These are phyloP conservation scores for Caerostris extrusa DNA, from an alignment of 1,140 invertebrate genomes.

Conservation along the genomic window DNA sequence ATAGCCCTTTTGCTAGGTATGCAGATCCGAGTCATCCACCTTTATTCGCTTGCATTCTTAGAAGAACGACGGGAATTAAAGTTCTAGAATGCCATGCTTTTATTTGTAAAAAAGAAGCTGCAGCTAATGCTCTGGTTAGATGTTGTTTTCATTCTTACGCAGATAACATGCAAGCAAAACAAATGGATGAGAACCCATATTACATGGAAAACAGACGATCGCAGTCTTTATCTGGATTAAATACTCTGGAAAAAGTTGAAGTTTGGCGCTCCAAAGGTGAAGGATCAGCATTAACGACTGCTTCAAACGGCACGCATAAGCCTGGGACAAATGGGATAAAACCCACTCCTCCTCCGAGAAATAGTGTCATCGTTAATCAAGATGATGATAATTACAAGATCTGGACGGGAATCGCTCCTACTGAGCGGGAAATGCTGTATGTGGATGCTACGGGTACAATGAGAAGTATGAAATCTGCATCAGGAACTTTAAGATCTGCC, in stretches of 20 bases:
- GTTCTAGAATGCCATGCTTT: conserved; percentile 99
- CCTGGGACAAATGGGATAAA: conserved; percentile 80
- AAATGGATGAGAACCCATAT: conserved; percentile 81
- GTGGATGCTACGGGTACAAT: conserved; percentile 86
- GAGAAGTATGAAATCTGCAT: conserved; percentile 85
- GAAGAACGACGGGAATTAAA: conserved; percentile 98
- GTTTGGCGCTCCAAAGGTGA: conserved; percentile 78
- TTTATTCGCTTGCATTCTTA: conserved; percentile 96
- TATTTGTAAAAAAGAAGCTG: conserved; percentile 97
- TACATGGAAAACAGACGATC: conserved; percentile 78
- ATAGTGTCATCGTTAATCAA: conserved; percentile 85
- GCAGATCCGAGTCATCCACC: conserved; percentile 90
- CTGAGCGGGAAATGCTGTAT: conserved; percentile 77
- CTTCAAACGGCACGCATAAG: conserved; percentile 82
- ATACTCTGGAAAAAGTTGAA: conserved; percentile 80
- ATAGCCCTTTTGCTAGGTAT: conserved; percentile 95
- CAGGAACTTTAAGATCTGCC: conserved; percentile 78
- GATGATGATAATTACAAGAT: conserved; percentile 92
- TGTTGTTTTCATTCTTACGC: conserved; percentile 98
- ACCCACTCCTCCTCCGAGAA: conserved; percentile 78
- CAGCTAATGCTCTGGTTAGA: conserved; percentile 94
- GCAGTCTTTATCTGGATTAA: conserved; percentile 78
- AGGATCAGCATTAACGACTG: conserved; percentile 79
- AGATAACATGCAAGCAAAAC: conserved; percentile 93
- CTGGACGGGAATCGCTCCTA: conserved; percentile 85